These are phyloP conservation scores for Balanococcus diminutus DNA, from an alignment of 2,888 invertebrate species.

Conservation along the genomic window DNA sequence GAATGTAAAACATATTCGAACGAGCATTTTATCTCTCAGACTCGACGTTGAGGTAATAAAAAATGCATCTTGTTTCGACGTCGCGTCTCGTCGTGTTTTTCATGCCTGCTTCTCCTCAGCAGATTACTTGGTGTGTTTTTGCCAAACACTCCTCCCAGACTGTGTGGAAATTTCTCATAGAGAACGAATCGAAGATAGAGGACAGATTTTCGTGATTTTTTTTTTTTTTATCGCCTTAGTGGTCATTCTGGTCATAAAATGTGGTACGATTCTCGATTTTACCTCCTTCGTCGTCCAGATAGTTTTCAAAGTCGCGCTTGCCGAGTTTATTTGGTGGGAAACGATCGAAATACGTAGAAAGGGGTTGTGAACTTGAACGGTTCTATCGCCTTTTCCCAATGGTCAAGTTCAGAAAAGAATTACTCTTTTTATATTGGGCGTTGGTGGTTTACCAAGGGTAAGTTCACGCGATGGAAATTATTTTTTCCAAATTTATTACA, in stretches of 20 bases:
- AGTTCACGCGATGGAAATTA: too few species aligned
- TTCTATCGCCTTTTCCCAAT: neutral
- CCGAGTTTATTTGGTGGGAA: neutral
- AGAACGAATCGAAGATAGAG: neutral
- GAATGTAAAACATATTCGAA: slow-evolving; percentile 32
- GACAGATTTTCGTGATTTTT: neutral
- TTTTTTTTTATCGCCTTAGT: neutral
- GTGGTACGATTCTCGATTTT: neutral
- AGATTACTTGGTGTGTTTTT: neutral
- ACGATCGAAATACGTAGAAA: neutral
- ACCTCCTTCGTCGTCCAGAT: neutral
- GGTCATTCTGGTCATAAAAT: neutral
- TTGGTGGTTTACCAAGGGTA: too few species aligned
- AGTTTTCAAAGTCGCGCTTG: neutral
- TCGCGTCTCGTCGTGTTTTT: neutral
- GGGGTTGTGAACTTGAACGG: neutral
- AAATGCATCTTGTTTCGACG: neutral
- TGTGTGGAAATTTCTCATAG: neutral
- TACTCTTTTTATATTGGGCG: neutral
- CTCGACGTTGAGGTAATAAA: slow-evolving; percentile 34
- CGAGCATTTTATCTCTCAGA: slow-evolving; percentile 30
- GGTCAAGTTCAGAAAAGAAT: neutral
- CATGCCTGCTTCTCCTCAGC: neutral
- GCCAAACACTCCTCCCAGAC: too few species aligned
- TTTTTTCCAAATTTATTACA: too few species aligned